Evolutionary conservation across 2,888 invertebrate genomes (phyloP).

Genomic region (Lycaena phlaeas): DNA sequence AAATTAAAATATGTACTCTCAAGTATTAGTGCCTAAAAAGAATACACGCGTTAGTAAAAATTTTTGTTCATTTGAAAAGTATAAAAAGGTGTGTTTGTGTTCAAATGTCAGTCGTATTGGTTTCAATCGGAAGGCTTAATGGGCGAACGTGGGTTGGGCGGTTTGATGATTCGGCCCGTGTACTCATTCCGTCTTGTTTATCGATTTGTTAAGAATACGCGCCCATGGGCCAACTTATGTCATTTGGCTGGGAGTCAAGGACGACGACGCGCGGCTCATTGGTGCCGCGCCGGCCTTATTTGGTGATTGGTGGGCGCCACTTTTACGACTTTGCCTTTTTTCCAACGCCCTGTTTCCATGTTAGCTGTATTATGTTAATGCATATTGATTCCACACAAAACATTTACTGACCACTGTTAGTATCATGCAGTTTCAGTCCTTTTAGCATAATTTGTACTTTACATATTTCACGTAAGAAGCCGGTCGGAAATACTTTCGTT

Average conservation of each 20-base stretch:
- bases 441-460: no score
- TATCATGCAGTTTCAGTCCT: not conserved
- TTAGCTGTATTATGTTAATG: constrained; percentile 51
- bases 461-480: no score
- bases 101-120: constrained; percentile 4
- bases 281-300: constrained; percentile 62
- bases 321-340: constrained; percentile 70
- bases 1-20: no score
- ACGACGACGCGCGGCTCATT: constrained; percentile 53
- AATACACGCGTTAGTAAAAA: no score
- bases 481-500: no score
- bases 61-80: not conserved
- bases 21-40: no score
- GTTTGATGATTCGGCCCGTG: constrained; percentile 44
- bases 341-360: constrained; percentile 56
- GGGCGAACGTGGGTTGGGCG: constrained; percentile 43
- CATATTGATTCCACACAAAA: constrained; percentile 37
- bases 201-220: constrained; percentile 68
- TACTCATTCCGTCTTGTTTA: constrained; percentile 60
- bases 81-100: constrained; percentile 6
- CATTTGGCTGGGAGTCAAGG: constrained; percentile 72
- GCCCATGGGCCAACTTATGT: constrained; percentile 71
- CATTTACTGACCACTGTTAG: not conserved
- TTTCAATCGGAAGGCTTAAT: constrained; percentile 11
- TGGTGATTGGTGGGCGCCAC: constrained; percentile 71